phyloP scores from a whole-genome alignment of 1,140 invertebrate genomes.

The Dendrolimus punctatus region DNA sequence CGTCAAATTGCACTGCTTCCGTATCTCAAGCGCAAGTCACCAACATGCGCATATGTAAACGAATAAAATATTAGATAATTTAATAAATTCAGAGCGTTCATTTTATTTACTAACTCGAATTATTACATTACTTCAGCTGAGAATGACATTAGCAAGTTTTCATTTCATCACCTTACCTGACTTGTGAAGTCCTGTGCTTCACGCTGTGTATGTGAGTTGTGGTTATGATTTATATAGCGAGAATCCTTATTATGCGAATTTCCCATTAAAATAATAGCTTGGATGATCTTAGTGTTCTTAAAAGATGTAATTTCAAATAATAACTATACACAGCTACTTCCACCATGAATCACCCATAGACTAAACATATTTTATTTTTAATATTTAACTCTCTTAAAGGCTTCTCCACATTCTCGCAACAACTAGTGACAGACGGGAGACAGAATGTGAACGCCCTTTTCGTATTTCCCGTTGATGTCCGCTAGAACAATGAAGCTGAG shows the following conservation, averaged over 20 bases:
- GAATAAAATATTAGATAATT: conserved; percentile 9
- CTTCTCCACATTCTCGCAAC: no score
- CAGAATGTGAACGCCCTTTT: no score
- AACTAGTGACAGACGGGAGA: no score
- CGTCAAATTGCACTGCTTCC: conserved; percentile 19
- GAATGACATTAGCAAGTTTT: conserved; percentile 71
- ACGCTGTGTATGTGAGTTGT: conserved; percentile 35
- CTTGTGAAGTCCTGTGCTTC: conserved; percentile 53
- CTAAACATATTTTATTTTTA: conserved; percentile 7
- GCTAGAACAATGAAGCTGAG: no score
- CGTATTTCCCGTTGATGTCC: no score
- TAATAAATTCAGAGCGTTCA: conserved; percentile 9
- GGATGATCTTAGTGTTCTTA: conserved; percentile 14
- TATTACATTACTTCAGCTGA: conserved; percentile 67
- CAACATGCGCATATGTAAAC: conserved; percentile 3
- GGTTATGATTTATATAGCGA: conserved; percentile 38
- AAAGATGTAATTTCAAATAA: conserved; percentile 17
- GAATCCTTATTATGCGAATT: conserved; percentile 53
- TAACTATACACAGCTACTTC: conserved; percentile 21
- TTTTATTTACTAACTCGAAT: conserved; percentile 15
- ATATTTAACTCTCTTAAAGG: neutral
- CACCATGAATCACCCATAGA: conserved; percentile 37
- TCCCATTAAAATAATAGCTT: conserved; percentile 55
- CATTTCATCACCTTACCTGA: conserved; percentile 57
- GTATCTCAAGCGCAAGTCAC: neutral